Evolutionary conservation across 2,888 invertebrate genomes (phyloP).

Genomic region (Zeuzera pyrina): DNA sequence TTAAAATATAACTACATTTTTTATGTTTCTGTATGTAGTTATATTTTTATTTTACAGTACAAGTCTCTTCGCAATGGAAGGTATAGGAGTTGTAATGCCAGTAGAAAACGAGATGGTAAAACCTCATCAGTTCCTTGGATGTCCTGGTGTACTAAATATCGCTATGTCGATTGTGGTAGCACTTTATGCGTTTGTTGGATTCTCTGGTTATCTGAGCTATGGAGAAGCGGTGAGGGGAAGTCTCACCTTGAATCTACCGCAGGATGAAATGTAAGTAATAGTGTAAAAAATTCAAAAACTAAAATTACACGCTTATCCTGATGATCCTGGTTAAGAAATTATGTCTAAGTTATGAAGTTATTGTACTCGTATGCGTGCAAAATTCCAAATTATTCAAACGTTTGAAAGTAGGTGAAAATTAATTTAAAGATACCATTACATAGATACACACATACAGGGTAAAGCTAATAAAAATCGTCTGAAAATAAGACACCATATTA

Average conservation of each 20-base stretch:
- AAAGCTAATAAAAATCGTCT: too few relatives aligned
- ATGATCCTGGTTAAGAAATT: too few relatives aligned
- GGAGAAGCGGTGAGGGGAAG: slow-evolving; percentile 81
- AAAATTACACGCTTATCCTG: too few relatives aligned
- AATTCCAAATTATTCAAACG: too few relatives aligned
- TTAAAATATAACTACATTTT: too few relatives aligned
- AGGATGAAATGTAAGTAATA: slow-evolving; percentile 75
- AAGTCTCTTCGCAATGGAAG: slow-evolving; percentile 97
- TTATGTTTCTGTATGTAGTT: too few relatives aligned
- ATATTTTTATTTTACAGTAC: slow-evolving; percentile 76
- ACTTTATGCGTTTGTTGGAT: slow-evolving; percentile 87
- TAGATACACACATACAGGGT: too few relatives aligned
- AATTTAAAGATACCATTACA: too few relatives aligned
- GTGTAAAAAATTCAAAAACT: not conserved
- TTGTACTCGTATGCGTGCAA: too few relatives aligned
- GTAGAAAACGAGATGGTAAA: slow-evolving; percentile 93
- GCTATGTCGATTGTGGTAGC: slow-evolving; percentile 87
- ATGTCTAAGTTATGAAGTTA: too few relatives aligned
- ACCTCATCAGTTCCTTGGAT: slow-evolving; percentile 85
- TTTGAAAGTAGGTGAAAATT: too few relatives aligned
- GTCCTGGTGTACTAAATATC: slow-evolving; percentile 88
- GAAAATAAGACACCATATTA: too few relatives aligned
- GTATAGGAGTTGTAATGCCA: slow-evolving; percentile 94
- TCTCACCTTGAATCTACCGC: slow-evolving; percentile 88
- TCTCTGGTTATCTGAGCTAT: slow-evolving; percentile 90